Percentiles rank a stretch among this genome's conserved stretches.
phyloP scores from a whole-genome alignment of 2,797 vertebrate genomes.

The Liparis tanakae region DNA sequence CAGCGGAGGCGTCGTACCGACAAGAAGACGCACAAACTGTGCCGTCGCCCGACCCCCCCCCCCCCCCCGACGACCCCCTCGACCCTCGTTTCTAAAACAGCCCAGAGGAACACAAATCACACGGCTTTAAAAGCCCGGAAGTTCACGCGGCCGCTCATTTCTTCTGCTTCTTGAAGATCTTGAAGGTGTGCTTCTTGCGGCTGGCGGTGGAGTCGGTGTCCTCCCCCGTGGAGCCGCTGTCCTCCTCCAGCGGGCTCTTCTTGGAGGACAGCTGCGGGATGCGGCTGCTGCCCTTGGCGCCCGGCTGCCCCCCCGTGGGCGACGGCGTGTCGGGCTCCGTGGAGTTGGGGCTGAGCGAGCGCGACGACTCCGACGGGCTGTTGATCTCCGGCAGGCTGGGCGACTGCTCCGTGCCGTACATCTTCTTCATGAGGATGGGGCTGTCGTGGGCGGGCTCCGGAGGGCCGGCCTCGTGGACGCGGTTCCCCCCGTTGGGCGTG shows the following conservation, averaged over 20 bases:
- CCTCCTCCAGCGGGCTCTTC: conserved; percentile 93
- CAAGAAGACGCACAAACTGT: conserved; percentile 61
- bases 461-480: conserved; percentile 75
- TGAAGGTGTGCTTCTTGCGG: conserved; percentile 97
- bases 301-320: conserved; percentile 83
- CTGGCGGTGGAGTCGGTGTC: conserved; percentile 92
- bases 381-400: conserved; percentile 91
- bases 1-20: conserved; percentile 57
- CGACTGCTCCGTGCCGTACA: conserved; percentile 86
- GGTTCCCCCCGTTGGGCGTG: conserved; percentile 87
- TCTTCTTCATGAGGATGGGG: conserved; percentile 88
- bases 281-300: conserved; percentile 82
- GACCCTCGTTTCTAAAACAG: conserved; percentile 39
- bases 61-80: conserved; percentile 45
- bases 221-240: conserved; percentile 93
- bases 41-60: conserved; percentile 53
- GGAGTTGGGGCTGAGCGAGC: conserved; percentile 93
- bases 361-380: conserved; percentile 90
- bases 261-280: conserved; percentile 95
- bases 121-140: conserved; percentile 51
- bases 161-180: conserved; percentile 98
- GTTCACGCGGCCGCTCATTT: conserved; percentile 85
- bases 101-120: conserved; percentile 58
- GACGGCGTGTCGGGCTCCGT: conserved; percentile 95
- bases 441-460: conserved; percentile 85